Evolutionary conservation across 2,888 invertebrate species (phyloP), one percentile per base, ranked within the genome.

Genomic region (Yponomeuta malinellus): DNA sequence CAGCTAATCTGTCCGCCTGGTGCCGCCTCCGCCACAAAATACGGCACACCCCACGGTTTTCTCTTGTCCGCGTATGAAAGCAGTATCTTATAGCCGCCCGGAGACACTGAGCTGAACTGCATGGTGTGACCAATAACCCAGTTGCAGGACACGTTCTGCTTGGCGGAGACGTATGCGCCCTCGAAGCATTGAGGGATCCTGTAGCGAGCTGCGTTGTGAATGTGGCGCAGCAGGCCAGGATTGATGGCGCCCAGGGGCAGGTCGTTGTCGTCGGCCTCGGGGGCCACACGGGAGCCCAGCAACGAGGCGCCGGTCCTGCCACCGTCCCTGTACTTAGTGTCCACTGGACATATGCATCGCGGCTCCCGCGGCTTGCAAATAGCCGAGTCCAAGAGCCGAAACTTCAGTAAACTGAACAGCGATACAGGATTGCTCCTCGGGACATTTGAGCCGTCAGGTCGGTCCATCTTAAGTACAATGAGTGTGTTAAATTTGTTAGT

Each of bases 1-100:
- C 88, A 87, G 75, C 91, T 92, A 83, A 90, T 79, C 75, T 92
- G 90, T 1, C 92, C 92, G 0, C 91, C 90, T 0, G 92, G 92
- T 0, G 92, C 90, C 4, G 89, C 87, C 75, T 92, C 91, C 89
- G 92, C 86, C 69, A 92, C 85, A 66, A 91, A 91, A 73, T 92
- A 92, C 0, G 90, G 90, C 71, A 91, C 72, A 2, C 81, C 79
- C 10, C 80, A 74, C 0, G 84, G 79, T 63, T 84, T 89, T 9
- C 75, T 76, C 71, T 85, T 89, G 74, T 89, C 86, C 37, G 80
- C 80, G 73, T 90, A 91, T 0, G 90, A 91, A 67, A 91, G 71
- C 65, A 90, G 74, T 23, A 91, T 72, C 75, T 88, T 91, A 73
- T 92, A 92, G 0, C 92, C 92, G 10, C 92, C 90, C 2, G 92